phyloP scores from a whole-genome alignment of 2,888 invertebrate species.

The Epinotia nisella region DNA sequence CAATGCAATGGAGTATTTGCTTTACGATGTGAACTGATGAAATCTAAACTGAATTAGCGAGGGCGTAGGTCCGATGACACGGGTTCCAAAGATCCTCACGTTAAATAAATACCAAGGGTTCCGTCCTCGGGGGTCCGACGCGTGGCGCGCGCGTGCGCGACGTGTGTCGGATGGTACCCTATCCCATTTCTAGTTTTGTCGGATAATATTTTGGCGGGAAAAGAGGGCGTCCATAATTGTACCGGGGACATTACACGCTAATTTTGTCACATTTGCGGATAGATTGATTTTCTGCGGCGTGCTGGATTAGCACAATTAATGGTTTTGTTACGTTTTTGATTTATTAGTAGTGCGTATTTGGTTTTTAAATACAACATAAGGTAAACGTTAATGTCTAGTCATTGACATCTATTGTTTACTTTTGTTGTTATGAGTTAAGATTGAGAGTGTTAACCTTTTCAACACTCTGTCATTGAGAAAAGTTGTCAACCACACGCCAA shows the following conservation, averaged over 20 bases:
- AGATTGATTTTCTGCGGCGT: conserved; percentile 75
- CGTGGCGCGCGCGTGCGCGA: conserved; percentile 66
- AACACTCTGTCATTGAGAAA: too few relatives aligned
- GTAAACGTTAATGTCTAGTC: not conserved
- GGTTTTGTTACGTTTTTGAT: conserved; percentile 47
- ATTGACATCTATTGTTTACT: too few relatives aligned
- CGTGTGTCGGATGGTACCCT: conserved; percentile 51
- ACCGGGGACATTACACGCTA: conserved; percentile 83
- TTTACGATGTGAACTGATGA: conserved; percentile 67
- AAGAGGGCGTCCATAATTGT: conserved; percentile 77
- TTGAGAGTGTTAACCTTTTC: too few relatives aligned
- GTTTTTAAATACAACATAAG: not conserved
- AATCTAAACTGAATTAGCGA: conserved; percentile 78
- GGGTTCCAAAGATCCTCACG: conserved; percentile 74
- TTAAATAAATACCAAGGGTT: conserved; percentile 76
- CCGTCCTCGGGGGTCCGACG: conserved; percentile 53
- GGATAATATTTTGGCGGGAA: conserved; percentile 67
- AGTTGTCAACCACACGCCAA: too few relatives aligned
- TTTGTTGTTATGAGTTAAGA: too few relatives aligned
- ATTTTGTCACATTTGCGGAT: conserved; percentile 77
- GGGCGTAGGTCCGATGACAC: conserved; percentile 72
- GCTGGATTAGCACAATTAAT: conserved; percentile 65
- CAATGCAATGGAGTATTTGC: conserved; percentile 79
- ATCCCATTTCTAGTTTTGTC: conserved; percentile 43
- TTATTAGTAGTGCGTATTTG: conserved; percentile 21